Evolutionary conservation across 2,797 vertebrate genomes (phyloP).

Genomic region (Tiaroga cobitis): DNA sequence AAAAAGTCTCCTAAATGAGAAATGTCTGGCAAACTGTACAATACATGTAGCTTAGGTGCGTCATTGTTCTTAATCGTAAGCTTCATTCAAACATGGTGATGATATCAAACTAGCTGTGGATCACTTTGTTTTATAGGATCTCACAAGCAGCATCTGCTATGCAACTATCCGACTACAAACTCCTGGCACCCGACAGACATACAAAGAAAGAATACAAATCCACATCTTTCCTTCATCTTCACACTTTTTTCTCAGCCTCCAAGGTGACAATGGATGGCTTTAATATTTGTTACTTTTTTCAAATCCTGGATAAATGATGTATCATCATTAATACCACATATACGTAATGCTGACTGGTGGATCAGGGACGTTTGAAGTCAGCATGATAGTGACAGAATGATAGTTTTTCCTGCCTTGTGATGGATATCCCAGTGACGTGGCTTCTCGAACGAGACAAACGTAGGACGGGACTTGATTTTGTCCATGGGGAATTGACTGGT

Average conservation of each 20-base stretch:
- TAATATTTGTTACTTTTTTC: background rate
- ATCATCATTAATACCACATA: background rate
- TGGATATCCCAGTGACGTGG: background rate
- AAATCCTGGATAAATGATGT: background rate
- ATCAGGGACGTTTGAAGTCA: no score
- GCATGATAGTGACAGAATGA: no score
- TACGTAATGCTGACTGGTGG: background rate
- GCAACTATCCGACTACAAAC: slow-evolving; percentile 39
- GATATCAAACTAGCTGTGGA: slow-evolving; percentile 27
- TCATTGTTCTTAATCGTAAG: background rate
- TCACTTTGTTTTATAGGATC: slow-evolving; percentile 33
- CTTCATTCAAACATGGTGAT: background rate
- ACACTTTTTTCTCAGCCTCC: background rate
- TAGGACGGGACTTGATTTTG: background rate
- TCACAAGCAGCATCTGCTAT: slow-evolving; percentile 51
- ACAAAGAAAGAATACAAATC: slow-evolving; percentile 15
- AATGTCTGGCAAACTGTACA: background rate
- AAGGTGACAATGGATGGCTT: background rate
- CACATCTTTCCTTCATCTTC: slow-evolving; percentile 35
- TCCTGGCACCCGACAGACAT: slow-evolving; percentile 16
- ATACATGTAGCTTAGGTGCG: background rate
- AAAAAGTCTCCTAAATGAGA: background rate
- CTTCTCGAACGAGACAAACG: background rate
- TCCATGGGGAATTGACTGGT: background rate
- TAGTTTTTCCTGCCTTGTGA: background rate